A percentile compares a stretch with the other conserved stretches of the same genome.
Evolutionary conservation across 37 sponge, comb jelly and placozoan genomes (phyloP).

Genomic region (Halisarca cf. caerulea): DNA sequence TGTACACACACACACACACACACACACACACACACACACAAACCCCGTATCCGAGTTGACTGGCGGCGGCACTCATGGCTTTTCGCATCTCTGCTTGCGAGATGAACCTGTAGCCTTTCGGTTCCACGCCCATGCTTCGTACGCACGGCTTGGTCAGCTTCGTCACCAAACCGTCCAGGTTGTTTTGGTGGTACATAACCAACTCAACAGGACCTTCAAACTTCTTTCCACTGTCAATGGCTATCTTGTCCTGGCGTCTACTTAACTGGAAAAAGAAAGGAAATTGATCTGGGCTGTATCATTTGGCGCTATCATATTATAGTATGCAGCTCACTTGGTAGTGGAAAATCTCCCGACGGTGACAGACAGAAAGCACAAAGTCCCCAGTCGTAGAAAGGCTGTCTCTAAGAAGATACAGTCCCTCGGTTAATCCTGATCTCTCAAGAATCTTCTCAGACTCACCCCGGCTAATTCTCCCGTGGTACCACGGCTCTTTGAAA

Average conservation of each 20-base stretch:
- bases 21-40: conserved; percentile 3
- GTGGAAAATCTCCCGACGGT: conserved; percentile 61
- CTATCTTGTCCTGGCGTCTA: conserved; percentile 61
- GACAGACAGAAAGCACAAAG: conserved; percentile 77
- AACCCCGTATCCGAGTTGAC: conserved; percentile 75
- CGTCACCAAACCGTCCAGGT: conserved; percentile 77
- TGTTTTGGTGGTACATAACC: conserved; percentile 61
- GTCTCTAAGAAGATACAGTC: conserved; percentile 81
- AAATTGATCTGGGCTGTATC: too few species aligned
- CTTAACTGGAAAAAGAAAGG: background rate
- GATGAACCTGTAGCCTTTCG: conserved; percentile 79
- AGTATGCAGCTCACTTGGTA: conserved; percentile 32
- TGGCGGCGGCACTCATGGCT: conserved; percentile 74
- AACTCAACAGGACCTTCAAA: conserved; percentile 78
- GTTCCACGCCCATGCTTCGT: conserved; percentile 62
- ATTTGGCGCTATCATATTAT: too few species aligned
- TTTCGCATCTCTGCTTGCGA: conserved; percentile 71
- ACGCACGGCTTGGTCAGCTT: conserved; percentile 67
- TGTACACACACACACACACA: conserved; percentile 26
- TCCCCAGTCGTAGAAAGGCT: conserved; percentile 82
- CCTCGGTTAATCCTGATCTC: conserved; percentile 36
- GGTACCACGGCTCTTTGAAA: conserved; percentile 77
- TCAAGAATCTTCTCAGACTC: conserved; percentile 84
- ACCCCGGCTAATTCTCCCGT: conserved; percentile 72
- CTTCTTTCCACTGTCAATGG: conserved; percentile 82